Evolutionary conservation across 1,140 invertebrate genomes (phyloP), one percentile per base, ranked within the genome.

Genomic region (Homalodisca vitripennis): DNA sequence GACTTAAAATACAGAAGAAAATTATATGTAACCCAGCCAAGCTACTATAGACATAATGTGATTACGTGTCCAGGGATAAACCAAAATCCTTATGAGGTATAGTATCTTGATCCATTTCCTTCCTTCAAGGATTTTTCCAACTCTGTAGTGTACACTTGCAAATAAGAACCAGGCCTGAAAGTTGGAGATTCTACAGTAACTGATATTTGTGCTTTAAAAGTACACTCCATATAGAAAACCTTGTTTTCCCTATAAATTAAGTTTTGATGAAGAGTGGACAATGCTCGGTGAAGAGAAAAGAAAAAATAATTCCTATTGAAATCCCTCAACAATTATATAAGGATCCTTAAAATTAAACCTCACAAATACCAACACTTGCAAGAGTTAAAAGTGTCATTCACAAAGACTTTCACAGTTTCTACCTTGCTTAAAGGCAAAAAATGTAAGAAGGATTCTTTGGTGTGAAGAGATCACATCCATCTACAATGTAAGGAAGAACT

Each of bases 321-420:
- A 63, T 1, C 29, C 10, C 60, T 27, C 1, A 22, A 29, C 20
- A 62, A 62, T 26, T 62, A 29, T 30, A 62, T 26, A 62, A 62
- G 27, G 57, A 62, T 26, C 20, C 30, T 62, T 3, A 62, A 63
- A 63, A 30, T 63, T 29, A 63, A 63, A 29, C 60, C 60, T 27
- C 57, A 29, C 24, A 63, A 63, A 29, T 63, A 63, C 24, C 22
- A 63, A 29, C 60, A 63, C 30, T 63, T 63, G 60, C 60, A 63
- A 29, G 60, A 63, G 3, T 63, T 63, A 62, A 62, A 26, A 62
- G 57, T 62, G 57, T 62, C n/a, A 62, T 62, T 62, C 57, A n/a
- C 20, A 62, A 62, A 26, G 57, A 62, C 57, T 62, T 62, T 62
- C 57, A 62, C 27, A 26, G 57, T 30, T 62, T 62, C 22, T 62